Evolutionary conservation across 1,140 invertebrate genomes (phyloP).

Genomic region (Sesamia nonagrioides): DNA sequence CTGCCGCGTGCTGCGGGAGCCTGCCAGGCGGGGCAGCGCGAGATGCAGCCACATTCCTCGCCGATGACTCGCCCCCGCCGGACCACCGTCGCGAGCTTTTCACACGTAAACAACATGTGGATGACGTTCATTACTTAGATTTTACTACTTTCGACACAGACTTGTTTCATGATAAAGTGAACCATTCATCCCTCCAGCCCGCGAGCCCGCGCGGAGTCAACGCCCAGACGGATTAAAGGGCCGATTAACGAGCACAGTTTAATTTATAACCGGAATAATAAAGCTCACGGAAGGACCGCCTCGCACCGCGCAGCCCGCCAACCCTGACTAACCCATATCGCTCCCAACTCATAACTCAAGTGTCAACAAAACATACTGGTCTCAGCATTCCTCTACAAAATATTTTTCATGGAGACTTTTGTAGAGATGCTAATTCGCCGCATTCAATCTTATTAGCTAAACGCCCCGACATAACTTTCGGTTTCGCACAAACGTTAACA

Average conservation of each 20-base stretch:
- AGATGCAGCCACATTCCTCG: slow-evolving; percentile 78
- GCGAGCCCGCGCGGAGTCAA: slow-evolving; percentile 73
- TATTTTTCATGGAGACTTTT: slow-evolving; percentile 45
- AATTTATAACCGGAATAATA: slow-evolving; percentile 86
- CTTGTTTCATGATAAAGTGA: slow-evolving; percentile 59
- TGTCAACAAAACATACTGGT: slow-evolving; percentile 71
- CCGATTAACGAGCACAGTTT: slow-evolving; percentile 82
- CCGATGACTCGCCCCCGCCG: slow-evolving; percentile 70
- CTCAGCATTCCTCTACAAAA: slow-evolving; percentile 52
- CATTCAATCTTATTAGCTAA: slow-evolving; percentile 47
- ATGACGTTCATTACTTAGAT: slow-evolving; percentile 63
- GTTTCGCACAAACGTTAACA: slow-evolving; percentile 73
- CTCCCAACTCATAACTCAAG: slow-evolving; percentile 70
- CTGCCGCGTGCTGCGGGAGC: slow-evolving; percentile 29
- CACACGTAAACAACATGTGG: slow-evolving; percentile 63
- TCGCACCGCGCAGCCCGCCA: slow-evolving; percentile 50
- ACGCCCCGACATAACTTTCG: slow-evolving; percentile 68
- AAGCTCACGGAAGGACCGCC: slow-evolving; percentile 75
- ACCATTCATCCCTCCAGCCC: slow-evolving; percentile 58
- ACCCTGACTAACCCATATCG: slow-evolving; percentile 51
- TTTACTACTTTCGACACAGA: slow-evolving; percentile 65
- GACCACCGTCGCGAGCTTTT: slow-evolving; percentile 70
- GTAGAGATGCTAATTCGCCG: slow-evolving; percentile 52
- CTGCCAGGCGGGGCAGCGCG: neutral
- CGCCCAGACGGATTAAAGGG: slow-evolving; percentile 85